A percentile compares a stretch with the other conserved stretches of the same genome.
Evolutionary conservation across 2,888 invertebrate species (phyloP).

Genomic region (Hydrotaea diabolus): DNA sequence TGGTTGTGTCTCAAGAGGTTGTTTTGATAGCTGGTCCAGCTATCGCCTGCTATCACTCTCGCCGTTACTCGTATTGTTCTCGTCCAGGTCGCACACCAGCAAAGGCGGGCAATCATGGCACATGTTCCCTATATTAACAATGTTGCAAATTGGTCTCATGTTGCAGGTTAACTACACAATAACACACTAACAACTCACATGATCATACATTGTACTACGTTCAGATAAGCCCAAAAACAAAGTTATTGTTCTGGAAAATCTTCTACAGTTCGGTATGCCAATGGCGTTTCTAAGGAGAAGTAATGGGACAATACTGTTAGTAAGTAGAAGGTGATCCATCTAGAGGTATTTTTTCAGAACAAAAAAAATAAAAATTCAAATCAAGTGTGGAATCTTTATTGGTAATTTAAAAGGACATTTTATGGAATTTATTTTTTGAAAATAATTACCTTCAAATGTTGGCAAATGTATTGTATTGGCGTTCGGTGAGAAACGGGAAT

Average conservation of each 20-base stretch:
- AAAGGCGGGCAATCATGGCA: slow-evolving; percentile 44
- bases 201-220: not conserved
- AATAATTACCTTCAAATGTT: too few species aligned
- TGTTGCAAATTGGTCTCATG: slow-evolving; percentile 64
- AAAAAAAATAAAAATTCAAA: too few species aligned
- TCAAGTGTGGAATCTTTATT: too few species aligned
- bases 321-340: too few species aligned
- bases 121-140: slow-evolving; percentile 54
- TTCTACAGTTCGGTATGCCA: too few species aligned
- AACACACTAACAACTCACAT: slow-evolving; percentile 20
- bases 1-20: slow-evolving; percentile 61
- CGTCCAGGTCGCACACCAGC: not conserved
- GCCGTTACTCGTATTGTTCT: not conserved
- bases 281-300: too few species aligned
- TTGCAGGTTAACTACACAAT: slow-evolving; percentile 58
- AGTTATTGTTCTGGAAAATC: not conserved
- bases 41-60: not conserved
- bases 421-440: too few species aligned
- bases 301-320: too few species aligned
- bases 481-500: too few species aligned
- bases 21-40: slow-evolving; percentile 39
- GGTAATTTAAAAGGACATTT: too few species aligned
- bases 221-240: not conserved
- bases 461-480: too few species aligned
- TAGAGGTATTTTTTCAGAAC: too few species aligned